phyloP scores from a whole-genome alignment of 2,113 vertebrate genomes.

The Marmota flaviventris region DNA sequence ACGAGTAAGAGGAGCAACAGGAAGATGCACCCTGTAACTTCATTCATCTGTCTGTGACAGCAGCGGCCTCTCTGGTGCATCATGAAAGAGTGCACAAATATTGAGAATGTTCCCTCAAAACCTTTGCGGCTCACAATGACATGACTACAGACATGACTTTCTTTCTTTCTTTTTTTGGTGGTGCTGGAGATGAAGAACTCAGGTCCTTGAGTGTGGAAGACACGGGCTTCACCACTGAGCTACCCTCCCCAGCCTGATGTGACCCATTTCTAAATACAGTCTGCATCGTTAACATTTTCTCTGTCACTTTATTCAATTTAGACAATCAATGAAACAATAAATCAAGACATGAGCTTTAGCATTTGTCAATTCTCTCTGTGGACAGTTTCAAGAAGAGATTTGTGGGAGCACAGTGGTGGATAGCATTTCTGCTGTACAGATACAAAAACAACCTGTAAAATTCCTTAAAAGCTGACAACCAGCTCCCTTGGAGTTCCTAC shows the following conservation, averaged over 20 bases:
- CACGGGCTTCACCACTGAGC: too few relatives aligned
- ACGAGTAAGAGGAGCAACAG: not conserved
- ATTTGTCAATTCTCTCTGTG: not conserved
- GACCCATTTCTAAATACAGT: not conserved
- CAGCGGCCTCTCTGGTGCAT: not conserved
- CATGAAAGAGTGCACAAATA: not conserved
- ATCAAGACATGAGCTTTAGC: not conserved
- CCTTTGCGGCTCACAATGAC: not conserved
- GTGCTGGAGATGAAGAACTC: too few relatives aligned
- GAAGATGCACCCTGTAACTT: not conserved
- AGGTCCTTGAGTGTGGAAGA: too few relatives aligned
- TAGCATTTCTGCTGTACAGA: not conserved
- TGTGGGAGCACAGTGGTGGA: fast-evolving
- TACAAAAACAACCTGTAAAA: not conserved
- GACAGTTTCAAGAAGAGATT: not conserved
- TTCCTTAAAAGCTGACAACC: not conserved
- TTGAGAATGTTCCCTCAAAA: not conserved
- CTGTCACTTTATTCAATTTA: not conserved
- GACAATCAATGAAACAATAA: not conserved
- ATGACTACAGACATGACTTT: not conserved
- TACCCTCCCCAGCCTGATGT: too few relatives aligned
- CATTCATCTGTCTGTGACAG: not conserved
- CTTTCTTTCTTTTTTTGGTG: too few relatives aligned
- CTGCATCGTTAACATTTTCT: not conserved
- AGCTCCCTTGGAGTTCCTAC: not conserved